Evolutionary conservation across 2,113 vertebrate species (phyloP).

Genomic region (Ginglymostoma cirratum): DNA sequence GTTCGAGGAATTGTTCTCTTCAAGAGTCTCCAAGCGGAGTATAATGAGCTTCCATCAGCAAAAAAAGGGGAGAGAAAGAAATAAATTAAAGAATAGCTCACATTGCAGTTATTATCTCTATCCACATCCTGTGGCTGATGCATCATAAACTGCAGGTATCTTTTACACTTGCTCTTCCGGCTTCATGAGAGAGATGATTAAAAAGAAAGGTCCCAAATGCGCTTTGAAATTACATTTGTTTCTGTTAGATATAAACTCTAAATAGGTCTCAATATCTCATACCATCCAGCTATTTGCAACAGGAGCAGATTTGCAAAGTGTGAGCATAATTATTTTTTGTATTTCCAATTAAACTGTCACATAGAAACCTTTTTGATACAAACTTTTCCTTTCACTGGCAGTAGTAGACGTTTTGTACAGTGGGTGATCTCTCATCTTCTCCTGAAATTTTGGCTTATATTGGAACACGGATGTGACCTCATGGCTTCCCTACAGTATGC

Average conservation of each 20-base stretch:
- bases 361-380: background rate
- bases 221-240: background rate
- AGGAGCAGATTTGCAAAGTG: background rate
- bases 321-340: background rate
- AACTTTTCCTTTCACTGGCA: background rate
- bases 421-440: background rate
- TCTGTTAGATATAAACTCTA: background rate
- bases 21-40: background rate
- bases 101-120: background rate
- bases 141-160: background rate
- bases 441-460: background rate
- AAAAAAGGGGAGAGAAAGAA: background rate
- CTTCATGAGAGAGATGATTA: background rate
- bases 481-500: background rate
- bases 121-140: background rate
- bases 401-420: background rate
- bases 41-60: background rate
- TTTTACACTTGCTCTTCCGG: background rate
- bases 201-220: background rate
- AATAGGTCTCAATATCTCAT: background rate
- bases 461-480: background rate
- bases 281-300: background rate
- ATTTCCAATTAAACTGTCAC: background rate
- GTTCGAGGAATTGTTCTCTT: background rate
- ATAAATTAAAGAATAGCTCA: background rate